phyloP scores from a whole-genome alignment of 2,888 invertebrate genomes.

The Pristionchus mayeri region DNA sequence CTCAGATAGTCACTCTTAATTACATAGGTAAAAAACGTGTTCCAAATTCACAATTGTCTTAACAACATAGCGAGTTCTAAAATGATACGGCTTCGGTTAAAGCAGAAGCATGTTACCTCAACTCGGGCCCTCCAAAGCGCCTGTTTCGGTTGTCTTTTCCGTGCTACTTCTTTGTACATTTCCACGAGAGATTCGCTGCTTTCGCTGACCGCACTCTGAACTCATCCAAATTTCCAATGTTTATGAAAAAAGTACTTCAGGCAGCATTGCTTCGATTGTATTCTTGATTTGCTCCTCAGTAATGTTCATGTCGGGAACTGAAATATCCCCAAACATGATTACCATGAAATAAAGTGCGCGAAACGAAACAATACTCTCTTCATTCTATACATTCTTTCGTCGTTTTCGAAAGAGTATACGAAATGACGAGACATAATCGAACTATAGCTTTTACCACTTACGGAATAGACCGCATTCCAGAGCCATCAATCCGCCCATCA shows the following conservation, averaged over 20 bases:
- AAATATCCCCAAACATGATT: background rate
- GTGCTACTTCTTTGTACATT: background rate
- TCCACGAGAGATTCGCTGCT: background rate
- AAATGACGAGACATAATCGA: too few species aligned
- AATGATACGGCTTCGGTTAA: background rate
- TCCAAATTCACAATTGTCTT: background rate
- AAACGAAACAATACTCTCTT: too few species aligned
- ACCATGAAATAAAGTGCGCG: too few species aligned
- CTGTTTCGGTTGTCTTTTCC: background rate
- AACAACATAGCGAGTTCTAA: background rate
- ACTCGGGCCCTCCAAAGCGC: slow-evolving; percentile 15
- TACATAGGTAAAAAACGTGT: too few species aligned
- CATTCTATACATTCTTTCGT: too few species aligned
- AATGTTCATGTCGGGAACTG: background rate
- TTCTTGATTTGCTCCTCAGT: background rate
- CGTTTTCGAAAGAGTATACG: too few species aligned
- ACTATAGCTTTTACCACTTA: background rate
- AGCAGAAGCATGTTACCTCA: background rate
- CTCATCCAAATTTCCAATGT: background rate
- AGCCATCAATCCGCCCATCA: background rate
- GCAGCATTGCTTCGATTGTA: background rate
- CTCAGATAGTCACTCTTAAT: too few species aligned
- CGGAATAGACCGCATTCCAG: slow-evolving; percentile 12
- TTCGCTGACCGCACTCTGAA: slow-evolving; percentile 1
- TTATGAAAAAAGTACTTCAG: background rate